A percentile compares a stretch with the other conserved stretches of the same genome.
phyloP scores from a whole-genome alignment of 1,140 invertebrate species.

The Pissodes strobi region DNA sequence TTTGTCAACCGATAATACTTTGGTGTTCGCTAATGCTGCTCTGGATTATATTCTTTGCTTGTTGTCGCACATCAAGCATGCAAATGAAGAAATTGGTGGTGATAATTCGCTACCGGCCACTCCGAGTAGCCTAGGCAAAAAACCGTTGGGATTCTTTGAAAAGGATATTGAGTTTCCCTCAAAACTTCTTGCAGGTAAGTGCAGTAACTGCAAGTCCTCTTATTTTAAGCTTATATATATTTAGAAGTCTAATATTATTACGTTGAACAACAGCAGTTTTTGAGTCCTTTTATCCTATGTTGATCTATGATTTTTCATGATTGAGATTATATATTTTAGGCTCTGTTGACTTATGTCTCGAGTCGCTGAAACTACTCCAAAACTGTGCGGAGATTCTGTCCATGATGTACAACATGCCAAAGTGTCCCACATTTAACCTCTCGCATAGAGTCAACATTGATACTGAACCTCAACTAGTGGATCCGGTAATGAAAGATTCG shows the following conservation, averaged over 20 bases:
- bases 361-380: constrained; percentile 83
- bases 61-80: constrained; percentile 68
- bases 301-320: too few relatives aligned
- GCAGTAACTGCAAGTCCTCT: too few relatives aligned
- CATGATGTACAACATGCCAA: constrained; percentile 93
- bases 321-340: constrained; percentile 32
- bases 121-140: constrained; percentile 20
- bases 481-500: constrained; percentile 80
- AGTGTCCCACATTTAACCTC: constrained; percentile 90
- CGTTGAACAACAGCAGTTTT: too few relatives aligned
- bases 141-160: constrained; percentile 31
- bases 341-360: constrained; percentile 73
- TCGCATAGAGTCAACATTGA: constrained; percentile 84
- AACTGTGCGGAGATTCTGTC: constrained; percentile 84
- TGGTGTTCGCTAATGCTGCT: constrained; percentile 92
- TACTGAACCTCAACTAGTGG: constrained; percentile 76
- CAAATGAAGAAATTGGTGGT: constrained; percentile 54
- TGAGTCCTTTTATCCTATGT: background rate
- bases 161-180: constrained; percentile 38
- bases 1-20: constrained; percentile 85
- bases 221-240: too few relatives aligned
- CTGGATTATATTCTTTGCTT: constrained; percentile 91
- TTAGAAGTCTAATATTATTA: too few relatives aligned
- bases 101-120: constrained; percentile 24
- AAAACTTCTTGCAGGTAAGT: constrained; percentile 25